A percentile compares a stretch with the other conserved stretches of the same genome.
Conservation (phyloP, 2,797 vertebrate species). For the Sebastes trivittatus region DNA sequence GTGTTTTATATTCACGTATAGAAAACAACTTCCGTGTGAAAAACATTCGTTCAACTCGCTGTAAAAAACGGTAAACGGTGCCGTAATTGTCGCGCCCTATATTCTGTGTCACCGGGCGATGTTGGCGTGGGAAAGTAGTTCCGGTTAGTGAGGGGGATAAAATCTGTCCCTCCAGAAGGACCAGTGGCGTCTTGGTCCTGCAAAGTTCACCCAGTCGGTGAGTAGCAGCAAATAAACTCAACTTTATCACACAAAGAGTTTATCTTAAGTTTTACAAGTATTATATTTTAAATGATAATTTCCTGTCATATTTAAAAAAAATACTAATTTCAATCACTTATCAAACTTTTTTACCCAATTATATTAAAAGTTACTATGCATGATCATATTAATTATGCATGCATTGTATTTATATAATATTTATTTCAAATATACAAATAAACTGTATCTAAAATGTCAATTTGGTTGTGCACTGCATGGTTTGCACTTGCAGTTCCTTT, state of each 20-base stretch:
- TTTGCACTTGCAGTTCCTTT: neutral
- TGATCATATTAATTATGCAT: neutral
- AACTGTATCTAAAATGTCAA: neutral
- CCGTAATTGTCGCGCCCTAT: constrained; percentile 12
- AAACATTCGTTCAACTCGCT: neutral
- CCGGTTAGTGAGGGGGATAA: constrained; percentile 72
- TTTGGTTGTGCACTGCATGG: neutral
- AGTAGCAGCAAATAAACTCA: constrained; percentile 37
- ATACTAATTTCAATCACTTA: too few species aligned
- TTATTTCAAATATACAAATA: neutral
- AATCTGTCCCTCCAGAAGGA: constrained; percentile 22
- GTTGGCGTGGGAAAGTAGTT: constrained; percentile 74
- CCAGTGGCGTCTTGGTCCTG: constrained; percentile 61
- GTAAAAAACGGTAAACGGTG: neutral
- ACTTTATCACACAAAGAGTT: neutral
- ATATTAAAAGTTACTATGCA: neutral
- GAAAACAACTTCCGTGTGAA: neutral
- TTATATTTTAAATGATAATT: neutral
- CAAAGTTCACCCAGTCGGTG: constrained; percentile 76
- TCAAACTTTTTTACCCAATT: neutral
- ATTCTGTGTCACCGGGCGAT: constrained; percentile 23
- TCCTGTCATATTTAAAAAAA: neutral
- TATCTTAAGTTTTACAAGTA: too few species aligned
- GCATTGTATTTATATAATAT: neutral
- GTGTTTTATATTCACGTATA: neutral